Percentiles rank a stretch among this genome's conserved stretches.
Evolutionary conservation across 2,797 vertebrate genomes (phyloP).

Genomic region (Sciurus vulgaris): DNA sequence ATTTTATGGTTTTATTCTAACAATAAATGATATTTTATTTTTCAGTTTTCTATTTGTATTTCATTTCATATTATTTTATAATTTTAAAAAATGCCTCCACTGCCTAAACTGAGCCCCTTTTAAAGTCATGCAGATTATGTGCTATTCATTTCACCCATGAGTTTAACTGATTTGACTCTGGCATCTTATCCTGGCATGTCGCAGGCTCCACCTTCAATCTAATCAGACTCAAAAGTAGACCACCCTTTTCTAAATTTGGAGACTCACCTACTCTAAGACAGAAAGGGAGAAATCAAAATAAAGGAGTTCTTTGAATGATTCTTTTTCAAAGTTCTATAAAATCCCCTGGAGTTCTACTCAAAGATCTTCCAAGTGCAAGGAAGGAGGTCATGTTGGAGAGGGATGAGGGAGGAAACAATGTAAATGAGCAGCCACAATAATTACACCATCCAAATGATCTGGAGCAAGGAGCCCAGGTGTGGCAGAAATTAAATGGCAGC

Average conservation of each 20-base stretch:
- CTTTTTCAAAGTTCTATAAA: neutral
- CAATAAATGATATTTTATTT: neutral
- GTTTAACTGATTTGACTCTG: neutral
- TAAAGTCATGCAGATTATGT: neutral
- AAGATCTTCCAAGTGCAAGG: neutral
- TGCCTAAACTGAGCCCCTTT: neutral
- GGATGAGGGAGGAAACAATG: neutral
- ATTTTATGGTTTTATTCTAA: neutral
- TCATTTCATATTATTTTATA: neutral
- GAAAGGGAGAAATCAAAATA: neutral
- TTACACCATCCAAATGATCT: neutral
- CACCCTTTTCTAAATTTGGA: neutral
- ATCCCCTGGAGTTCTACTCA: neutral
- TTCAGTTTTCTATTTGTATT: conserved; percentile 3
- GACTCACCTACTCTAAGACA: neutral
- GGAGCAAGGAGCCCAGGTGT: neutral
- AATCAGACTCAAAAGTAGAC: conserved; percentile 3
- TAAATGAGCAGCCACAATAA: neutral
- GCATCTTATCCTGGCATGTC: no score
- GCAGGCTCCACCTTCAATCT: neutral
- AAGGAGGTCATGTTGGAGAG: neutral
- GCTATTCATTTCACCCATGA: neutral
- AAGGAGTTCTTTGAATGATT: neutral
- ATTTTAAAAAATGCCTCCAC: neutral
- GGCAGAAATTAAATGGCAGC: neutral